A percentile compares a stretch with the other conserved stretches of the same genome.
Conservation (phyloP, 2,888 invertebrate genomes). For the Cephus spinipes region DNA sequence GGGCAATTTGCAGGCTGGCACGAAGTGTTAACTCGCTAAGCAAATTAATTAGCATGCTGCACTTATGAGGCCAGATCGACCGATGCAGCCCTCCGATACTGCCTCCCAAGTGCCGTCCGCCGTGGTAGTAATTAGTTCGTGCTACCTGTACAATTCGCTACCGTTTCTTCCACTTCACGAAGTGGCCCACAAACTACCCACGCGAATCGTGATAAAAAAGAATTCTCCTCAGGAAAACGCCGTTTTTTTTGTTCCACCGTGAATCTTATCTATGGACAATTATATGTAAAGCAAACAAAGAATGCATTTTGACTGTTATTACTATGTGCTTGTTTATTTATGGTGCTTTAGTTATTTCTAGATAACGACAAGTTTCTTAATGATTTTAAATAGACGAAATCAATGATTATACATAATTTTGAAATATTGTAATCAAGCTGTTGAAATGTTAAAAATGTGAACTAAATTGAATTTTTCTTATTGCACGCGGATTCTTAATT, state of each 20-base stretch:
- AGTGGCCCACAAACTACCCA: not conserved
- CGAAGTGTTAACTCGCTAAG: conserved; percentile 24
- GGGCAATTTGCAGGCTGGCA: conserved; percentile 20
- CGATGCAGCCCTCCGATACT: conserved; percentile 25
- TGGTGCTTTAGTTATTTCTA: not conserved
- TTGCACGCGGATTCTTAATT: not conserved
- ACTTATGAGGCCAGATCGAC: conserved; percentile 25
- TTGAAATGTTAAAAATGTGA: not conserved
- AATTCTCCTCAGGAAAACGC: not conserved
- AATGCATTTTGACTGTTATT: not conserved
- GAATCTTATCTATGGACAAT: not conserved
- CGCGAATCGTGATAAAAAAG: not conserved
- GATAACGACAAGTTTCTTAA: not conserved
- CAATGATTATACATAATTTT: not conserved
- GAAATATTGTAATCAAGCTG: not conserved
- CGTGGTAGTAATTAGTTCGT: conserved; percentile 27
- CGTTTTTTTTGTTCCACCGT: not conserved
- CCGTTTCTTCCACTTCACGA: conserved; percentile 6
- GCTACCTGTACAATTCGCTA: conserved; percentile 11
- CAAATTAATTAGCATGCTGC: conserved; percentile 27
- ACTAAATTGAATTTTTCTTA: not conserved
- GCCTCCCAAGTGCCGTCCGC: conserved; percentile 23
- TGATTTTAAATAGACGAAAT: not conserved
- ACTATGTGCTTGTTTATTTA: not conserved
- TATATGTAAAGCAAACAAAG: not conserved